Evolutionary conservation across 2,888 invertebrate species (phyloP), one percentile per base, ranked within the genome.

Genomic region (Brachyptera risi): DNA sequence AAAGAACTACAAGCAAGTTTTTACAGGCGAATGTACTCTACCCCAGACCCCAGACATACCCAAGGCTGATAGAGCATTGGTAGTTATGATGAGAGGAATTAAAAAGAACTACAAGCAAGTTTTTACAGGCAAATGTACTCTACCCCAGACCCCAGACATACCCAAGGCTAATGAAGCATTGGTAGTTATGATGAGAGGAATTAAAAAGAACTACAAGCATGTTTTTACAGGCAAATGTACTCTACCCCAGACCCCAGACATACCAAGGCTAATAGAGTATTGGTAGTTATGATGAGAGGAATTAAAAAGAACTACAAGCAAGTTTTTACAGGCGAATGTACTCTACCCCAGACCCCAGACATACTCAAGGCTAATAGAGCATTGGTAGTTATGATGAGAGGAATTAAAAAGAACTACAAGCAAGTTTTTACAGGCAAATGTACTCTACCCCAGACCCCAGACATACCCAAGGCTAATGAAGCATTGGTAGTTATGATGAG

Each of bases 381-480:
- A 50, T n/a, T 38, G 38, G 38, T 37, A 15, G 21, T 56, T 13
- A 58, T 58, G 58, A 19, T 58, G 9, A 9, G 58, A 7, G 58
- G 58, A n/a, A 58, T 58, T 15, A 58, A 58, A n/a, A 21, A 15
- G 19, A 58, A 58, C 26, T 58, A 11, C 21, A 58, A 58, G 17
- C 40, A 58, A 24, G 58, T 58, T 24, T 24, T 42, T n/a, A n/a
- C n/a, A n/a, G n/a, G n/a, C n/a, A n/a, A n/a, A n/a, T n/a, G n/a
- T n/a, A n/a, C n/a, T n/a, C n/a, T n/a, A n/a, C n/a, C n/a, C n/a
- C n/a, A n/a, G n/a, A n/a, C n/a, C n/a, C n/a, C n/a, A n/a, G n/a
- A n/a, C n/a, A n/a, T n/a, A n/a, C n/a, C n/a, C n/a, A n/a, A n/a
- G n/a, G 35, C 35, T 11, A 35, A 35, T 24, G 15, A 17, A 15